Evolutionary conservation across 2,113 vertebrate genomes (phyloP).

Genomic region (Sinocyclocheilus grahami): DNA sequence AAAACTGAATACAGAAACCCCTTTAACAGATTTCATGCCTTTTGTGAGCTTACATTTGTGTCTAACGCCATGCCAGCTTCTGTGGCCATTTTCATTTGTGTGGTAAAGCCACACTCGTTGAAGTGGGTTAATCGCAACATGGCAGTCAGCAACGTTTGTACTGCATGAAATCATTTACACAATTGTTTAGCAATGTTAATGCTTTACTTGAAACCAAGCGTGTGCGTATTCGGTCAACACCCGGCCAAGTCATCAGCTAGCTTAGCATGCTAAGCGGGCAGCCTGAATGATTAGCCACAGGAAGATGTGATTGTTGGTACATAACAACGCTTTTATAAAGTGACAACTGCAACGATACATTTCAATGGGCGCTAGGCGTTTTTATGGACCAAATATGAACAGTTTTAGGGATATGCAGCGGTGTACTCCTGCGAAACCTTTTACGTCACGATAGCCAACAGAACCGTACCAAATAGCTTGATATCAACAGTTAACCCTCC

Average conservation of each 20-base stretch:
- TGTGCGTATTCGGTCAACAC: constrained; percentile 13
- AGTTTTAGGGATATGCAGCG: background rate
- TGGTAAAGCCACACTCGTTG: background rate
- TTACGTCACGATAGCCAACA: background rate
- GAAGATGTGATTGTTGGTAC: background rate
- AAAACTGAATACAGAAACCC: background rate
- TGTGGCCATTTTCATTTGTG: background rate
- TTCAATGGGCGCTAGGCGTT: background rate
- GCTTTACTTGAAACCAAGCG: background rate
- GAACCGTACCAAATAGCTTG: background rate
- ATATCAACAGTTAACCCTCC: background rate
- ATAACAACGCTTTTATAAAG: background rate
- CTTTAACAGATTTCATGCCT: background rate
- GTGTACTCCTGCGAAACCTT: background rate
- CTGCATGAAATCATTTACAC: too few relatives aligned
- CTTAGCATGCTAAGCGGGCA: constrained; percentile 28
- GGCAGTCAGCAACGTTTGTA: background rate
- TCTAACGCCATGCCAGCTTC: too few relatives aligned
- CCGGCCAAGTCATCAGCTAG: constrained; percentile 38
- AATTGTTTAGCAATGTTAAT: background rate
- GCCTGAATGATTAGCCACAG: constrained; percentile 12
- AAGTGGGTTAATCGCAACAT: background rate
- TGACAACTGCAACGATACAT: background rate
- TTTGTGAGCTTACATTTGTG: background rate
- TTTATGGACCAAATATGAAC: background rate